Base-by-base conservation (phyloP, 35 echinoderm and acorn worm species). In the Heliocidaris erythrogramma region DNA sequence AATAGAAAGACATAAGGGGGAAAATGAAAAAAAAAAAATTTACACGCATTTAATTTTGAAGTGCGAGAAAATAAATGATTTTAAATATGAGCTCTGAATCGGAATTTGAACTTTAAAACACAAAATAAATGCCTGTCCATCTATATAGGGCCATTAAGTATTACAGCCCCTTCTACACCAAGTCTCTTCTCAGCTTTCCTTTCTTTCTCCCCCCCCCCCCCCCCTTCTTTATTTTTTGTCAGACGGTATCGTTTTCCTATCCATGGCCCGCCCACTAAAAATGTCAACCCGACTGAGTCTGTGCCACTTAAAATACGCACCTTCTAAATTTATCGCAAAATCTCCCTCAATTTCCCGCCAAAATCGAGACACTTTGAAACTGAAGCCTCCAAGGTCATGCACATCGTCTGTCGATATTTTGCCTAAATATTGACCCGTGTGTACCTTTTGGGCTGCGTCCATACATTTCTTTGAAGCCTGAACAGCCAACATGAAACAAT, bases 321-420 rank as follows among this genome's bases (percentile, higher is more conserved):
- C 18, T 78, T 78, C 65, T 78, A 78, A 78, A 78, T 78, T 78
- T 78, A 78, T 78, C 65, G 27, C 65, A 5, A 21, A 78, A 78
- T 78, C 65, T 78, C 65, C 65, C 65, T n/a, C 65, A 78, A 78
- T 78, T 78, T 78, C 65, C 65, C 65, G 65, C 65, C 65, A 78
- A 78, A 42, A 78, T 78, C 65, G 65, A 78, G 65, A 78, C 65
- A n/a, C 65, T 18, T 18, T 78, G 65, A 78, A 78, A 78, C 65
- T 78, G 21, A 78, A 78, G 65, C 65, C 27, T 27, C 8, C 65
- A 78, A 78, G 65, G 65, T 78, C 65, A 18, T 78, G 65, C 18
- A 27, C 18, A 78, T 78, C 65, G 65, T 78, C 65, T 78, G 65
- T 5, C 18, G 65, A 78, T 78, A 21, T 27, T 78, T n/a, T 78